phyloP scores from a whole-genome alignment of 1,140 invertebrate species.

The Frieseomelitta varia region DNA sequence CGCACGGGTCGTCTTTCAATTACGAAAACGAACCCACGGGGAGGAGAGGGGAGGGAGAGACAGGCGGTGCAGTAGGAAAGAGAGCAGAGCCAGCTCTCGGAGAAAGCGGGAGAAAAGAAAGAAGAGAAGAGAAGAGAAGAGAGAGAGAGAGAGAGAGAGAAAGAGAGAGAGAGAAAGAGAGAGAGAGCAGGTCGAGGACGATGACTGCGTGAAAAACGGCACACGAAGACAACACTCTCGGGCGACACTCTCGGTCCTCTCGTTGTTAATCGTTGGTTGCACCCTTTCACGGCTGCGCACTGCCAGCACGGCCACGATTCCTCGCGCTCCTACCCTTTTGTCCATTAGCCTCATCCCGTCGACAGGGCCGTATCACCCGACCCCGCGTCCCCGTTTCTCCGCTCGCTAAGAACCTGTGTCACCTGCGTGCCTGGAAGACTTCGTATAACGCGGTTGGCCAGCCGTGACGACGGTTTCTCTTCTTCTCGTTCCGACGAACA shows the following conservation, averaged over 20 bases:
- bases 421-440: conserved; percentile 63
- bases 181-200: conserved; percentile 57
- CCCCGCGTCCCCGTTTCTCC: conserved; percentile 13
- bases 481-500: conserved; percentile 24
- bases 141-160: not conserved
- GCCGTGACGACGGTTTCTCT: conserved; percentile 51
- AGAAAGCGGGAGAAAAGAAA: not conserved
- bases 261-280: conserved; percentile 79
- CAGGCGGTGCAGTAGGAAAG: not conserved
- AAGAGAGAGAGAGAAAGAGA: conserved; percentile 8
- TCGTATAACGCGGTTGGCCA: conserved; percentile 69
- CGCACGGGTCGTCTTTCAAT: conserved; percentile 59
- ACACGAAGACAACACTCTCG: conserved; percentile 74
- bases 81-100: too few relatives aligned
- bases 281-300: conserved; percentile 73
- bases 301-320: conserved; percentile 60
- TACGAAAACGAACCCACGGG: conserved; percentile 52
- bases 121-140: conserved; percentile 5
- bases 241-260: conserved; percentile 71
- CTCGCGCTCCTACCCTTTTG: conserved; percentile 73
- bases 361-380: conserved; percentile 19
- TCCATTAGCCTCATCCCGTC: conserved; percentile 76
- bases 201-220: conserved; percentile 66
- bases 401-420: conserved; percentile 1
- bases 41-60: not conserved